phyloP scores from a whole-genome alignment of 2,888 invertebrate genomes.

The Arge pagana region DNA sequence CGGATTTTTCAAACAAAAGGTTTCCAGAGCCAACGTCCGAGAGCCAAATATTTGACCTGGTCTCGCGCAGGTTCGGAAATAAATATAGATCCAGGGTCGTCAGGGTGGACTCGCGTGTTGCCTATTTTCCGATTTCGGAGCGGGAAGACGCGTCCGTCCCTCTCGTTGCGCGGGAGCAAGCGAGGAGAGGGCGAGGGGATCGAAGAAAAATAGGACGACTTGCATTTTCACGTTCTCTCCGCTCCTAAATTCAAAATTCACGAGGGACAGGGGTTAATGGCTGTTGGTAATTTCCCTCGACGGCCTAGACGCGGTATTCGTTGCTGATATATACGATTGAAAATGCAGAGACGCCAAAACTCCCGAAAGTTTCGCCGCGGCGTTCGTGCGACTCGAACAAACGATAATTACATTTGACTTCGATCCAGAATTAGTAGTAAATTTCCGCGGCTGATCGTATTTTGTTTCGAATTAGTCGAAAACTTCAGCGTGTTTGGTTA shows the following conservation, averaged over 20 bases:
- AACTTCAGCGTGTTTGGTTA: not conserved
- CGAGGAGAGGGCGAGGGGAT: too few species aligned
- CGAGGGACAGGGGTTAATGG: slow-evolving; percentile 3
- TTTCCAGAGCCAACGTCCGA: too few species aligned
- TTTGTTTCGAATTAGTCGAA: slow-evolving; percentile 3
- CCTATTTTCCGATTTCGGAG: not conserved
- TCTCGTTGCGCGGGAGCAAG: slow-evolving; percentile 3
- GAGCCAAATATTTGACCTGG: too few species aligned
- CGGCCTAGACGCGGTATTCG: not conserved
- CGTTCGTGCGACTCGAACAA: not conserved
- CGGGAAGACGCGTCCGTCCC: too few species aligned
- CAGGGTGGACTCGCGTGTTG: too few species aligned
- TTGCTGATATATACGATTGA: slow-evolving; percentile 3
- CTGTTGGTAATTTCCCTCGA: slow-evolving; percentile 13
- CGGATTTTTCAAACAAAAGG: too few species aligned
- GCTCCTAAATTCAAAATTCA: not conserved
- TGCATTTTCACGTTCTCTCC: too few species aligned
- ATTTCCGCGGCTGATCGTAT: not conserved
- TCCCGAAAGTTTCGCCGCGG: slow-evolving; percentile 8
- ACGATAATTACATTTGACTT: slow-evolving; percentile 6
- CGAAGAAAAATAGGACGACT: too few species aligned
- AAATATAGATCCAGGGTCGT: too few species aligned
- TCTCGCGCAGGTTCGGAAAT: too few species aligned
- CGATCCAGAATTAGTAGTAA: slow-evolving; percentile 2
- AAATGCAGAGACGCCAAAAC: slow-evolving; percentile 4